Evolutionary conservation across 2,797 vertebrate species (phyloP).

Genomic region (Jordanella pulchra): DNA sequence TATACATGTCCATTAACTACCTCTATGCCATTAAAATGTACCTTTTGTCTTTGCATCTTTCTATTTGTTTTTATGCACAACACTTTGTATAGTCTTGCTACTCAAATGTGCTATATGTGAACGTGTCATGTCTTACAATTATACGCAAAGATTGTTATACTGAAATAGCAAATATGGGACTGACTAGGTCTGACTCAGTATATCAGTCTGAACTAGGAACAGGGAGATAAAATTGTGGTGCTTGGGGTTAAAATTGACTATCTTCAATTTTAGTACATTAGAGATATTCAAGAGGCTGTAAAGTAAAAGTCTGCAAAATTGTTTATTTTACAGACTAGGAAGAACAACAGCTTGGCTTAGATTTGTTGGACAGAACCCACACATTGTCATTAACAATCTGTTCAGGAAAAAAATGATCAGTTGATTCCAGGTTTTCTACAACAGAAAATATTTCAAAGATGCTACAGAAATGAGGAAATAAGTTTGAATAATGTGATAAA

Average conservation of each 20-base stretch:
- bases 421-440: conserved; percentile 10
- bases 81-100: too few species aligned
- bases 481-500: conserved; percentile 14
- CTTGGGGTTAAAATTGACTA: neutral
- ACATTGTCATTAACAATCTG: neutral
- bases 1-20: too few species aligned
- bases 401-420: conserved; percentile 9
- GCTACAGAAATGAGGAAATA: conserved; percentile 35
- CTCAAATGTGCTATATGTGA: too few species aligned
- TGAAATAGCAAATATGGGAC: neutral
- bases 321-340: too few species aligned
- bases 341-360: neutral
- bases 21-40: too few species aligned
- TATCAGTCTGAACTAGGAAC: neutral
- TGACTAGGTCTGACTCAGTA: neutral
- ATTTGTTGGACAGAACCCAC: neutral
- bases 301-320: neutral
- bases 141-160: too few species aligned
- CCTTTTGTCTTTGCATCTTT: too few species aligned
- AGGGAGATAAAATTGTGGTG: neutral
- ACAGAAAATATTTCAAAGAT: conserved; percentile 7
- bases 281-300: neutral
- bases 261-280: neutral
- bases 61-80: too few species aligned
- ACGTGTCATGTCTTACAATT: too few species aligned